Conservation (phyloP, 2,888 invertebrate genomes). For the Orthosia gracilis region DNA sequence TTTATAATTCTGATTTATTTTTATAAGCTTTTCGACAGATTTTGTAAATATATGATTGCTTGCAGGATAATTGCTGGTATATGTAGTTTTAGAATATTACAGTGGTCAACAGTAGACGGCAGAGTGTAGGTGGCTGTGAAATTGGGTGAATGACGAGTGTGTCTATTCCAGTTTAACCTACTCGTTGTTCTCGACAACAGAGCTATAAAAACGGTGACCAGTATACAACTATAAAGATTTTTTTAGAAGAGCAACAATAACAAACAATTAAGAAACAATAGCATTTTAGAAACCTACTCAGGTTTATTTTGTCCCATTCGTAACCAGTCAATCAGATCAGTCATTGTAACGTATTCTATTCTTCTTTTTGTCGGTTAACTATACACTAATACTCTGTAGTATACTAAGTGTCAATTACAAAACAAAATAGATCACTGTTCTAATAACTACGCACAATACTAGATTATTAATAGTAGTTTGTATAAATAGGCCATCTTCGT, state of each 20-base stretch:
- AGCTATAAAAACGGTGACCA: background rate
- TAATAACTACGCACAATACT: background rate
- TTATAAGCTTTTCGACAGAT: background rate
- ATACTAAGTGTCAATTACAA: background rate
- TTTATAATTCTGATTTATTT: background rate
- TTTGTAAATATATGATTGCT: background rate
- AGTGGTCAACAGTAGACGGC: background rate
- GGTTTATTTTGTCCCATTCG: background rate
- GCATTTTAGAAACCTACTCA: background rate
- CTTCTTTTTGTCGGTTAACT: background rate
- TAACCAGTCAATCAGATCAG: background rate
- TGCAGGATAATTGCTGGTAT: background rate
- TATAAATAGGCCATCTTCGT: conserved; percentile 49
- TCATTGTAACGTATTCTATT: background rate
- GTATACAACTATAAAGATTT: background rate
- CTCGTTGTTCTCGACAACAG: background rate
- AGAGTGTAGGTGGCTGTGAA: background rate
- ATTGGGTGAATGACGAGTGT: background rate
- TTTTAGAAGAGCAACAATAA: too few species aligned
- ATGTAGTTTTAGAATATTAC: background rate
- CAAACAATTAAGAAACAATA: background rate
- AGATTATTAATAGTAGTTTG: conserved; percentile 49
- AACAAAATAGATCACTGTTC: conserved; percentile 15
- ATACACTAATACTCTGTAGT: background rate
- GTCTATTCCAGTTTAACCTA: background rate